Evolutionary conservation across 2,797 vertebrate species (phyloP).

Genomic region (Rachycentron canadum): DNA sequence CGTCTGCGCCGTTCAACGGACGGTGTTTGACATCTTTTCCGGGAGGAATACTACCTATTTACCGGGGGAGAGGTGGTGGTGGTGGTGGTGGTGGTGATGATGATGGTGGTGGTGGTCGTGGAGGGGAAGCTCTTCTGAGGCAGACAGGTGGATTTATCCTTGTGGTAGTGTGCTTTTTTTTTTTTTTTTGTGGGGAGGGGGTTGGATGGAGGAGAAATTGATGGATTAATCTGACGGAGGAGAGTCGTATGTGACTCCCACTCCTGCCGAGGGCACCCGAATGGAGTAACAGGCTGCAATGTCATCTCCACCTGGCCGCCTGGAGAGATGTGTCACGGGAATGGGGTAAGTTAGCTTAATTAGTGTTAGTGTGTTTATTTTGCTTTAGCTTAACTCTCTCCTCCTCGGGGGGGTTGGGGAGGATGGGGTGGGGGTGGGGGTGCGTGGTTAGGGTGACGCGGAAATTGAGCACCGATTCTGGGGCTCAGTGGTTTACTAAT

Average conservation of each 20-base stretch:
- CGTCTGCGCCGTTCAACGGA: conserved; percentile 44
- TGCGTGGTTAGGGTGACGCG: too few relatives aligned
- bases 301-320: conserved; percentile 89
- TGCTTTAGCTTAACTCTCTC: neutral
- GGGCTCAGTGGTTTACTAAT: conserved; percentile 28
- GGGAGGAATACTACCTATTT: conserved; percentile 67
- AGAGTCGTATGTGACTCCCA: conserved; percentile 74
- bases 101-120: conserved; percentile 24
- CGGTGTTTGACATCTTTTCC: conserved; percentile 62
- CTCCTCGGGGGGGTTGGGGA: neutral
- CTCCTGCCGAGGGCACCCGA: conserved; percentile 80
- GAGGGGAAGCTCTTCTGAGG: conserved; percentile 56
- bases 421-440: too few relatives aligned
- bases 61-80: conserved; percentile 43
- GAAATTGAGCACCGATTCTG: conserved; percentile 33
- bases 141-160: conserved; percentile 83
- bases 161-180: conserved; percentile 41
- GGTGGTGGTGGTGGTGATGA: too few relatives aligned
- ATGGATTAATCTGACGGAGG: conserved; percentile 79
- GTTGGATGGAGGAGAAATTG: conserved; percentile 68
- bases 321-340: conserved; percentile 93
- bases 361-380: neutral
- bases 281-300: conserved; percentile 90
- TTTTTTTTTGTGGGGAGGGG: conserved; percentile 42
- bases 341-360: conserved; percentile 89